Conservation (phyloP, 2,888 invertebrate genomes). For the Epicampocera succincta region DNA sequence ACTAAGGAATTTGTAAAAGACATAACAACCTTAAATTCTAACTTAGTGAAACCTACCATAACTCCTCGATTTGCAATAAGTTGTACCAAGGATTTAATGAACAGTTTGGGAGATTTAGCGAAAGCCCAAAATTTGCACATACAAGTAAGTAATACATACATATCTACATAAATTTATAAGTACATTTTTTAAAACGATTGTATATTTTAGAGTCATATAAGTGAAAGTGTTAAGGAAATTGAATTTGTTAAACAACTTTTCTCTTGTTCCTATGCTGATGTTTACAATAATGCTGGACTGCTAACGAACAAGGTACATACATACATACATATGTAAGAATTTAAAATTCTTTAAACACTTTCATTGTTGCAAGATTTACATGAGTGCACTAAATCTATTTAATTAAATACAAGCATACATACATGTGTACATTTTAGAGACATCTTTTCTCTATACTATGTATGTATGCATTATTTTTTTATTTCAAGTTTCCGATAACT, state of each 20-base stretch:
- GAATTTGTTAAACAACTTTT: conserved; percentile 84
- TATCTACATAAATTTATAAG: not conserved
- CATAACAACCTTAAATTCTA: conserved; percentile 83
- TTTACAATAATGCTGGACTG: conserved; percentile 89
- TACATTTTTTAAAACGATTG: conserved; percentile 69
- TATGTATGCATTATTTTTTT: no score
- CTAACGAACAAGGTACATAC: conserved; percentile 87
- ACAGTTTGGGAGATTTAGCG: conserved; percentile 86
- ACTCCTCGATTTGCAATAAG: conserved; percentile 94
- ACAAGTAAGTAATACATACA: conserved; percentile 84
- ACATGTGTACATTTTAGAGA: no score
- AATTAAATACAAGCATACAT: no score
- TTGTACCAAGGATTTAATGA: conserved; percentile 88
- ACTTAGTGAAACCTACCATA: conserved; percentile 88
- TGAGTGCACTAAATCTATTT: not conserved
- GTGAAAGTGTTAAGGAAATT: conserved; percentile 90
- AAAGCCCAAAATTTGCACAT: conserved; percentile 86
- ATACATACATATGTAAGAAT: not conserved
- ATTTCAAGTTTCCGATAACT: no score
- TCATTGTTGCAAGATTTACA: not conserved
- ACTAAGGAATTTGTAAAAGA: conserved; percentile 85
- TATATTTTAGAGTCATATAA: conserved; percentile 89
- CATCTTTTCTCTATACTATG: no score
- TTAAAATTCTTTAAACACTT: not conserved
- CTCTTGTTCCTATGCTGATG: conserved; percentile 86